phyloP scores from a whole-genome alignment of 2,888 invertebrate species.

The Dicroscelio sp. region DNA sequence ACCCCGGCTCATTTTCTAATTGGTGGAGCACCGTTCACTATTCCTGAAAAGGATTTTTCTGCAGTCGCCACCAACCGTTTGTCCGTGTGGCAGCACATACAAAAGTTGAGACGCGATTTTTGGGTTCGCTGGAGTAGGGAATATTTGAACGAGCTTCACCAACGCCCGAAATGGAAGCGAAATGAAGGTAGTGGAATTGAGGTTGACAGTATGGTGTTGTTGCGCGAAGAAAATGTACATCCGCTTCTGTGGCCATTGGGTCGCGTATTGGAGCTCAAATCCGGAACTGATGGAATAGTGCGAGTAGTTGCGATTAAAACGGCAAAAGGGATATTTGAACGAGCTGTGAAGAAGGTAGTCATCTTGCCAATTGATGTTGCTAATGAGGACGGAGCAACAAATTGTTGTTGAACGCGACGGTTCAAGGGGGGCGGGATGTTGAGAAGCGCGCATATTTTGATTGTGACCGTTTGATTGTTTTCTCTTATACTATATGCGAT shows the following conservation, averaged over 20 bases:
- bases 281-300: not conserved
- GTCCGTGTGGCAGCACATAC: conserved; percentile 49
- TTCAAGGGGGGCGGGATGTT: conserved; percentile 22
- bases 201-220: conserved; percentile 72
- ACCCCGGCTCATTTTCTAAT: conserved; percentile 77
- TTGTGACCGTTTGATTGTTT: too few species aligned
- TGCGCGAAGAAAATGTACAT: conserved; percentile 10
- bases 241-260: conserved; percentile 45
- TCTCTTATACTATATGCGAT: too few species aligned
- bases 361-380: not conserved
- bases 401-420: not conserved
- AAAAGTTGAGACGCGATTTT: conserved; percentile 68
- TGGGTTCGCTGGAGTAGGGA: conserved; percentile 74
- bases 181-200: conserved; percentile 80
- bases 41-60: conserved; percentile 27
- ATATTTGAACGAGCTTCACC: conserved; percentile 68
- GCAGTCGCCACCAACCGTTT: not conserved
- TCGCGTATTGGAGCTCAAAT: not conserved
- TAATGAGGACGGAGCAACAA: not conserved
- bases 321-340: not conserved
- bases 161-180: conserved; percentile 64
- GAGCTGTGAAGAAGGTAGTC: not conserved
- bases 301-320: not conserved
- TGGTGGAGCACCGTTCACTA: conserved; percentile 50
- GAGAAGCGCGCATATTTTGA: not conserved